Evolutionary conservation across 2,113 vertebrate species (phyloP).

Genomic region (Empidonax alnorum): DNA sequence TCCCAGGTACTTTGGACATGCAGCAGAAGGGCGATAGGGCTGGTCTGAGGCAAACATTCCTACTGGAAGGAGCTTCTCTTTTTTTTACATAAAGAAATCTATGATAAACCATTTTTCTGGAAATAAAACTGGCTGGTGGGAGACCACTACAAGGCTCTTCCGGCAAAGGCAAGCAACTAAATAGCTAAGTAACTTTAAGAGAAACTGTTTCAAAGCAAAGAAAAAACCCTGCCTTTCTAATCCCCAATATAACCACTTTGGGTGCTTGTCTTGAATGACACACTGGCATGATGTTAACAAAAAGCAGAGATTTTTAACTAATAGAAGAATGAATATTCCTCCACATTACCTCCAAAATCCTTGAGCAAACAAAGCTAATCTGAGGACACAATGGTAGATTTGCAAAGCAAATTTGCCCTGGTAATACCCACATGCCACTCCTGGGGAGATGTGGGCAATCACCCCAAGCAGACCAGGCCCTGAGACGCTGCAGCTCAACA

Average conservation of each 20-base stretch:
- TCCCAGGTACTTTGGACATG: neutral
- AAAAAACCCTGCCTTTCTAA: neutral
- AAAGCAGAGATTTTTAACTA: neutral
- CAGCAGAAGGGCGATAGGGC: neutral
- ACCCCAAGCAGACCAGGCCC: neutral
- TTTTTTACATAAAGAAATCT: neutral
- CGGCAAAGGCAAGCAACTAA: neutral
- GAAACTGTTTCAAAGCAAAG: neutral
- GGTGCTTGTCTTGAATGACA: neutral
- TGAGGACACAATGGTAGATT: neutral
- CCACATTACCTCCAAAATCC: neutral
- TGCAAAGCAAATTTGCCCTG: constrained; percentile 13
- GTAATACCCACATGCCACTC: neutral
- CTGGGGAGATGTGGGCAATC: neutral
- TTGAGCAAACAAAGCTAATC: constrained; percentile 36
- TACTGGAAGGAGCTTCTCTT: neutral
- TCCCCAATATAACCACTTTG: neutral
- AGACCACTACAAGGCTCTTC: neutral
- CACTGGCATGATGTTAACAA: neutral
- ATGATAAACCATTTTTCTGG: neutral
- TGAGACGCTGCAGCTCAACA: neutral
- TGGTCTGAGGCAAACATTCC: neutral
- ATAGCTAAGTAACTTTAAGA: neutral
- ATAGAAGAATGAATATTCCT: constrained; percentile 10
- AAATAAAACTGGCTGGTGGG: neutral